These are phyloP conservation scores for Masticophis lateralis DNA, from an alignment of 2,797 vertebrate species.

Conservation along the genomic window DNA sequence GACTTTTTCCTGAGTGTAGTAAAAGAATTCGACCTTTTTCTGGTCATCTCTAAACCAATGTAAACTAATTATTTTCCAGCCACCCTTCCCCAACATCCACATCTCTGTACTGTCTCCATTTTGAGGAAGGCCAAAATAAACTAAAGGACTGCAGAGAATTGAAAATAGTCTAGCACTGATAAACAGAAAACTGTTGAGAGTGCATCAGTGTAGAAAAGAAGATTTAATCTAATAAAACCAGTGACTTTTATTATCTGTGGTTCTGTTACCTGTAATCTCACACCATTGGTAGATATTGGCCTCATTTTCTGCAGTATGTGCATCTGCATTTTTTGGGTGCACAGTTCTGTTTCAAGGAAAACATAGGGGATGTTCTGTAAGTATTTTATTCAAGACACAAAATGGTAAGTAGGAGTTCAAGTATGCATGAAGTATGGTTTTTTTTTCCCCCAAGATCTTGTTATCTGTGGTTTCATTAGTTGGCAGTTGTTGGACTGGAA, in stretches of 20 bases:
- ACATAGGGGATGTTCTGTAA: neutral
- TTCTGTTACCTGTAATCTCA: neutral
- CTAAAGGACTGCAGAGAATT: constrained; percentile 1
- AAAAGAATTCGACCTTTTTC: constrained; percentile 18
- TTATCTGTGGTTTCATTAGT: neutral
- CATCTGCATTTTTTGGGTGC: neutral
- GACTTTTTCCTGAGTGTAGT: neutral
- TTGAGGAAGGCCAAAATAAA: neutral
- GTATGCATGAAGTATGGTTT: neutral
- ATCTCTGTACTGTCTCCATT: neutral
- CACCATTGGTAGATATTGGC: neutral
- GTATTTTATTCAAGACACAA: neutral
- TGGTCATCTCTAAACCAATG: constrained; percentile 52
- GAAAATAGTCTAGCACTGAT: constrained; percentile 41
- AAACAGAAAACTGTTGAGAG: constrained; percentile 24
- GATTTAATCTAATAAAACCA: constrained; percentile 38
- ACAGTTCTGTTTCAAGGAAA: neutral
- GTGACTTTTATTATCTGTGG: neutral
- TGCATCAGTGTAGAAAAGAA: constrained; percentile 33
- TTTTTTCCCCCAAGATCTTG: neutral
- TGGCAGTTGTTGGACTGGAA: neutral
- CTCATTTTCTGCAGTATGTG: neutral
- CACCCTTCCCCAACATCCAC: neutral
- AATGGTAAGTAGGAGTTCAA: neutral
- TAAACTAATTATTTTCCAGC: constrained; percentile 9